phyloP scores from a whole-genome alignment of 2,113 vertebrate species.

The Apteryx mantelli region DNA sequence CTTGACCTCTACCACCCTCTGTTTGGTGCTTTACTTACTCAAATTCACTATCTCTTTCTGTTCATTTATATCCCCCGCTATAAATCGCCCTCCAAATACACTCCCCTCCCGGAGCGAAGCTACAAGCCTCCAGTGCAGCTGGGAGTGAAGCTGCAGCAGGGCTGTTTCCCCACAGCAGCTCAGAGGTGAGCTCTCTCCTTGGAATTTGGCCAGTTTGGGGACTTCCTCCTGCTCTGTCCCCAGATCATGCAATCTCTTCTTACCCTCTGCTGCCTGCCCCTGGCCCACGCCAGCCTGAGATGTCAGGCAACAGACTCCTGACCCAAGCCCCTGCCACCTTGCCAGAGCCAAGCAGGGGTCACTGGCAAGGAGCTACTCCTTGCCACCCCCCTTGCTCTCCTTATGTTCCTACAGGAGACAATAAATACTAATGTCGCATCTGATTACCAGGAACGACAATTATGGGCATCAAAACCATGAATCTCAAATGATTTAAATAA shows the following conservation, averaged over 20 bases:
- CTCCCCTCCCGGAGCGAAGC: background rate
- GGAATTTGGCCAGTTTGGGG: fast-evolving
- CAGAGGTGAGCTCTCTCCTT: background rate
- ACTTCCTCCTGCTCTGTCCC: background rate
- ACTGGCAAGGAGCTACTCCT: background rate
- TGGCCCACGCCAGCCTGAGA: background rate
- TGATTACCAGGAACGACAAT: background rate
- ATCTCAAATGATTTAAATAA: background rate
- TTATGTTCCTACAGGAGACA: background rate
- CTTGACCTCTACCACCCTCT: background rate
- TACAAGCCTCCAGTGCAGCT: background rate
- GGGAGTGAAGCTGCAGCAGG: background rate
- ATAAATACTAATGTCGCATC: background rate
- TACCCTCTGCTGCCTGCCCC: background rate
- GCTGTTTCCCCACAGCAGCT: background rate
- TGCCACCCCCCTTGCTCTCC: background rate
- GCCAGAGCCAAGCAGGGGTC: background rate
- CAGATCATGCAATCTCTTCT: fast-evolving
- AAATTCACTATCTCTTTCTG: background rate
- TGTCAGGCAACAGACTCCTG: background rate
- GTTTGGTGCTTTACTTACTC: background rate
- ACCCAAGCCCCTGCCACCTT: background rate
- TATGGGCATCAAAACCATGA: fast-evolving
- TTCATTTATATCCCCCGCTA: background rate
- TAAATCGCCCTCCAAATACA: background rate